Conservation (phyloP, 2,888 invertebrate genomes). For the Heliconius ethilla region DNA sequence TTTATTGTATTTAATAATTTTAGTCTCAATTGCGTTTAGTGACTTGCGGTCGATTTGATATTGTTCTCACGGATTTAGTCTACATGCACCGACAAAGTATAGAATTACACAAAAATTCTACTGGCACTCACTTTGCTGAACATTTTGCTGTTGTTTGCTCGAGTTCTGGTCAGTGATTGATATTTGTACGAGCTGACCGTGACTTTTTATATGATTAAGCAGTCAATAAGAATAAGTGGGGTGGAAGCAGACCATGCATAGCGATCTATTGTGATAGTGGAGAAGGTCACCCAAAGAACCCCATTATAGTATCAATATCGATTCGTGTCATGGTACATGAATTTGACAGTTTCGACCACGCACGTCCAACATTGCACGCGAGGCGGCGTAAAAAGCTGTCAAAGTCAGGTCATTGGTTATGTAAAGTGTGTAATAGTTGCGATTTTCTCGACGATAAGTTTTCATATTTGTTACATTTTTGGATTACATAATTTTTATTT, state of each 20-base stretch:
- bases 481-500: not conserved
- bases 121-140: conserved; percentile 69
- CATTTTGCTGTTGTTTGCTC: conserved; percentile 66
- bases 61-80: conserved; percentile 38
- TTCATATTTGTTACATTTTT: conserved; percentile 14
- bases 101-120: conserved; percentile 39
- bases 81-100: conserved; percentile 27
- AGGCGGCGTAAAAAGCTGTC: conserved; percentile 36
- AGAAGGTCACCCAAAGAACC: conserved; percentile 63
- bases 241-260: conserved; percentile 59
- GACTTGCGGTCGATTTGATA: conserved; percentile 37
- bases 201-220: conserved; percentile 71
- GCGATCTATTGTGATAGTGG: conserved; percentile 65
- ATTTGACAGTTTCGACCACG: conserved; percentile 32
- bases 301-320: conserved; percentile 62
- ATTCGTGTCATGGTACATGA: conserved; percentile 71
- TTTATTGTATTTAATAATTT: not conserved
- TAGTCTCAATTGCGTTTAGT: conserved; percentile 7
- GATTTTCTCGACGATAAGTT: conserved; percentile 5
- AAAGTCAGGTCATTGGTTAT: conserved; percentile 32
- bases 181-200: conserved; percentile 58
- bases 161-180: conserved; percentile 64
- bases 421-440: conserved; percentile 32
- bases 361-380: conserved; percentile 29
- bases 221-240: conserved; percentile 69